Percentiles rank a stretch among this genome's conserved stretches.
Evolutionary conservation across 2,888 invertebrate genomes (phyloP).

Genomic region (Anthrax anthrax): DNA sequence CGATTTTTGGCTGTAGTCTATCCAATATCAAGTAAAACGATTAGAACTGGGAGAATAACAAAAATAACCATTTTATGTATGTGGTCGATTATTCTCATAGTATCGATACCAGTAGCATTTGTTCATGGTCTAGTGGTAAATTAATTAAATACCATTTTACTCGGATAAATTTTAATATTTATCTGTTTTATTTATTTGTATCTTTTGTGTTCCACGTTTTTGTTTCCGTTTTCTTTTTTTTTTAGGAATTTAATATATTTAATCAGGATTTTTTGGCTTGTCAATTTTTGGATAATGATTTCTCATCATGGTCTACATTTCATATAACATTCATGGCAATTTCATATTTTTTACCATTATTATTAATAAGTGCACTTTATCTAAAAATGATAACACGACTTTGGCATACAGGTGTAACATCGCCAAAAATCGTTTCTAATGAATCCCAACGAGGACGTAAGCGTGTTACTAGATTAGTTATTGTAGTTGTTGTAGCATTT

Average conservation of each 20-base stretch:
- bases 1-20: constrained; percentile 85
- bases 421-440: constrained; percentile 59
- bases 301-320: constrained; percentile 28
- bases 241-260: constrained; percentile 22
- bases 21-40: constrained; percentile 72
- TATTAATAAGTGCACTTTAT: constrained; percentile 74
- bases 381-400: constrained; percentile 76
- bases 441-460: constrained; percentile 65
- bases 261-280: constrained; percentile 17
- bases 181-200: no score
- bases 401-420: constrained; percentile 67
- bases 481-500: constrained; percentile 81
- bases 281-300: constrained; percentile 44
- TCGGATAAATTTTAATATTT: background rate
- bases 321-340: constrained; percentile 72
- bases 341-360: constrained; percentile 75
- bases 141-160: no score
- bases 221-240: background rate
- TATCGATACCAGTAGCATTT: constrained; percentile 56
- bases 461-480: constrained; percentile 79
- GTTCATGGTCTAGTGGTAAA: constrained; percentile 53
- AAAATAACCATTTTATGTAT: constrained; percentile 57
- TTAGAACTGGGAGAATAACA: constrained; percentile 67
- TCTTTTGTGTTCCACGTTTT: no score
- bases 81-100: constrained; percentile 63